Base-by-base conservation (phyloP, 2,113 vertebrate genomes). In the Plotosus lineatus region DNA sequence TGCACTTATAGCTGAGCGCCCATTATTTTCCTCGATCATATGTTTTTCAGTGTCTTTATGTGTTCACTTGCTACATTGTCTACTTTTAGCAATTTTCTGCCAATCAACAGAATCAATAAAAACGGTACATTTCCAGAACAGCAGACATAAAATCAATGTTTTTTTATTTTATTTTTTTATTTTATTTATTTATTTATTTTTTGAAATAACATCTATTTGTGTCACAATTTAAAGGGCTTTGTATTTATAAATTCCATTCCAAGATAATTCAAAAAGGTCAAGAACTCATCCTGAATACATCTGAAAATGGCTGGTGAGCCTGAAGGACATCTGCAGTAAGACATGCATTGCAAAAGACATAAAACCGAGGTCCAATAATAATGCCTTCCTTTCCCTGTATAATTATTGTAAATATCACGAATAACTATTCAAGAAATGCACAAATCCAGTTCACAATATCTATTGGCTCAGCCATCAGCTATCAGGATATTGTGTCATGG, bases 41-140 rank as follows among this genome's bases (percentile, higher is more conserved):
- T 89, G 89, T 90, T 82, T 85, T 75, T 86, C 87, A 89, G 85
- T 89, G 88, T 82, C 76, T 79, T 80, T 81, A 78, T 85, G 87
- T 90, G 90, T 88, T 89, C 85, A 88, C 87, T 88, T 84, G 81
- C 84, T 75, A 78, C 86, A 87, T 88, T 84, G 83, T 89, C 84
- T 85, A 81, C 85, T 89, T 89, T 84, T 85, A 71, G 80, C 85
- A 83, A 90, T 91, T 91, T 88, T 86, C 87, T 85, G 88, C 82
- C 88, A 89, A 90, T 90, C 83, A 88, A 85, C 88, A 86, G 77
- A 90, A 88, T 91, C 88, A 86, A 86, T 91, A 85, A 80, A 82
- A 87, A 58, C 26, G 4, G 65, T 83, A 82, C 86, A 74, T 86
- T 78, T 63, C 85, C 80, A 50, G 8, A 81, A 80, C 31, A 69